A percentile compares a stretch with the other conserved stretches of the same genome.
Evolutionary conservation across 2,113 vertebrate genomes (phyloP).

Genomic region (Macrotus californicus): DNA sequence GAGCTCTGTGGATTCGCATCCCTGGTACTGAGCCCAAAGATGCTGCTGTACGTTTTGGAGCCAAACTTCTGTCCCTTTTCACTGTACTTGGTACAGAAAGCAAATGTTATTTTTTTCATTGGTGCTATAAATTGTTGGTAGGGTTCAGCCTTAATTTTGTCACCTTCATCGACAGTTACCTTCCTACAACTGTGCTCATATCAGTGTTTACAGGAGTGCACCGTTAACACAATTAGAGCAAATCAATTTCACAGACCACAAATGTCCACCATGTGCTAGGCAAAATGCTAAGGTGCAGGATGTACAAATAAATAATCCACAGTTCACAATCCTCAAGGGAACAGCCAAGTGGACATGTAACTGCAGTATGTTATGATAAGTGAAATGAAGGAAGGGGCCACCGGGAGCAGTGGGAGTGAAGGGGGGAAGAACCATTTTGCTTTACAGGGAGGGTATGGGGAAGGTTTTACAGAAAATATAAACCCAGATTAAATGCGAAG

Average conservation of each 20-base stretch:
- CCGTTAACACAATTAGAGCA: neutral
- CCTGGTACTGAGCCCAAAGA: neutral
- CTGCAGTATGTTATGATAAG: neutral
- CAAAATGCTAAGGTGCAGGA: neutral
- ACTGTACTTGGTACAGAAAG: neutral
- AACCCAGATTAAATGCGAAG: neutral
- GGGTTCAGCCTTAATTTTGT: neutral
- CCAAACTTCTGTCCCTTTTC: neutral
- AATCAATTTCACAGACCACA: neutral
- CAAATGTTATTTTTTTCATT: neutral
- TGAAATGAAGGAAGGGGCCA: neutral
- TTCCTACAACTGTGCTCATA: neutral
- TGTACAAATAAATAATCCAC: neutral
- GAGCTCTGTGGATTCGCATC: neutral
- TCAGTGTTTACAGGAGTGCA: neutral
- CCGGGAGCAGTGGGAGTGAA: neutral
- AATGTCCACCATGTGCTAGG: neutral
- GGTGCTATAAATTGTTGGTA: neutral
- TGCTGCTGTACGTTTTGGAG: neutral
- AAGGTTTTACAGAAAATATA: neutral
- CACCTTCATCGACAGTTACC: neutral
- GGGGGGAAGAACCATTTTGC: neutral
- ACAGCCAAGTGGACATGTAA: neutral
- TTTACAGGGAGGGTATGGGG: neutral
- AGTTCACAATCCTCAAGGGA: neutral